A percentile compares a stretch with the other conserved stretches of the same genome.
These are phyloP conservation scores for Campoletis raptor DNA, from an alignment of 2,888 invertebrate genomes.

Conservation along the genomic window DNA sequence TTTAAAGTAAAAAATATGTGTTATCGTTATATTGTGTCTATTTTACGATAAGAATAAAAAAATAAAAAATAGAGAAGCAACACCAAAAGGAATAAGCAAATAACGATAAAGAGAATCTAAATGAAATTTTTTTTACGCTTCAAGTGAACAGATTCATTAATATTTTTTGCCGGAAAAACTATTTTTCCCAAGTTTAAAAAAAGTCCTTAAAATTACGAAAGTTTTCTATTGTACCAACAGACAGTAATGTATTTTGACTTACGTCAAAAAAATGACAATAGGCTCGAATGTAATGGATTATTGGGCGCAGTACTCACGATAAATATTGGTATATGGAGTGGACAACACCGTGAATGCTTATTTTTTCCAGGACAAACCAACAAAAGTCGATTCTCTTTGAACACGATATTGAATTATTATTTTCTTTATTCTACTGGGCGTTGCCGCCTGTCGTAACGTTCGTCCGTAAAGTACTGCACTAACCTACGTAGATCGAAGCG, in stretches of 20 bases:
- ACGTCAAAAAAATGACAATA: background rate
- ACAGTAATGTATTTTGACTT: background rate
- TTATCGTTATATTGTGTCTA: background rate
- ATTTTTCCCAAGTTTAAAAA: background rate
- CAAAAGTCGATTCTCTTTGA: background rate
- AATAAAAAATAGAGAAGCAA: background rate
- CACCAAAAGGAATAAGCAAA: background rate
- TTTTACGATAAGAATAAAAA: background rate
- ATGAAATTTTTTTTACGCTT: background rate
- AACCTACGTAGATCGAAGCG: background rate
- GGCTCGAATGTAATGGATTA: background rate
- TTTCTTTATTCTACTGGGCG: constrained; percentile 22
- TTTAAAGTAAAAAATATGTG: background rate
- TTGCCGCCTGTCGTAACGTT: constrained; percentile 16
- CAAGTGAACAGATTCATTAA: background rate
- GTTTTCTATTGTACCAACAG: background rate
- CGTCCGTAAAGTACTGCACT: constrained; percentile 11
- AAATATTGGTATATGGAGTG: background rate
- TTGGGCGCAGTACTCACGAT: constrained; percentile 3
- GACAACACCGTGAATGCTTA: background rate
- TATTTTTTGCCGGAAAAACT: background rate
- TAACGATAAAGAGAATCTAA: background rate
- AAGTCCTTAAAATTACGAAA: background rate
- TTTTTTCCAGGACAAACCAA: background rate
- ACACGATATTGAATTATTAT: background rate